Evolutionary conservation across 1,140 invertebrate genomes (phyloP), one percentile per base, ranked within the genome.

Genomic region (Drosophila kohkoa): DNA sequence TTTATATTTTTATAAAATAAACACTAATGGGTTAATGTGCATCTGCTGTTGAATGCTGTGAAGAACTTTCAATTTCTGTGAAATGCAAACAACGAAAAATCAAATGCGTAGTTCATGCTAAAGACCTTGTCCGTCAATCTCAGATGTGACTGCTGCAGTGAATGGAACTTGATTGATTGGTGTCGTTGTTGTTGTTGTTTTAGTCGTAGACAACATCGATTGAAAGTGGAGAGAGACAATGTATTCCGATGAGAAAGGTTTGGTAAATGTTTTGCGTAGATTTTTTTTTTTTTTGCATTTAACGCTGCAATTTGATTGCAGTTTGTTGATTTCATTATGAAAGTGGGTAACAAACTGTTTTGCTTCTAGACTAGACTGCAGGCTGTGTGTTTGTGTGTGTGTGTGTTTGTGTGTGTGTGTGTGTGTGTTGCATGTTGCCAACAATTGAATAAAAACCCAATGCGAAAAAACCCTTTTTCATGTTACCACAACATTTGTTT

Each of bases 401-500:
- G 16, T 1, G 16, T 16, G 16, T 16, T 1, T 16, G 16, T 1
- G 1, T 1, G 16, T 16, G 16, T 15, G 15, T 15, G 15, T 15
- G 15, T 15, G 15, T 15, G 20, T 25, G 20, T 57, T 77, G 82
- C 82, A 86, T 86, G 82, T 86, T 79, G 80, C 73, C 54, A 41
- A 63, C 83, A 86, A 87, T 86, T 82, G 82, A 81, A 79, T 81
- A 77, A 55, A 35, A 55, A 28, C 1, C 25, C 13, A 15, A 25
- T 25, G 20, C 20, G 11, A 30, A 55, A 57, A 57, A 88, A 89
- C 81, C 85, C 85, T 89, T 89, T 25, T 89, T 89, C 85, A 89
- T 89, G 85, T 89, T 83, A 70, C 82, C 73, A 75, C 77, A 89
- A 88, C 81, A 88, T 89, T 88, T 89, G 83, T 83, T 75, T 70